These are phyloP conservation scores for Drosophila pegasa DNA, from an alignment of 2,888 invertebrate species.

Conservation along the genomic window DNA sequence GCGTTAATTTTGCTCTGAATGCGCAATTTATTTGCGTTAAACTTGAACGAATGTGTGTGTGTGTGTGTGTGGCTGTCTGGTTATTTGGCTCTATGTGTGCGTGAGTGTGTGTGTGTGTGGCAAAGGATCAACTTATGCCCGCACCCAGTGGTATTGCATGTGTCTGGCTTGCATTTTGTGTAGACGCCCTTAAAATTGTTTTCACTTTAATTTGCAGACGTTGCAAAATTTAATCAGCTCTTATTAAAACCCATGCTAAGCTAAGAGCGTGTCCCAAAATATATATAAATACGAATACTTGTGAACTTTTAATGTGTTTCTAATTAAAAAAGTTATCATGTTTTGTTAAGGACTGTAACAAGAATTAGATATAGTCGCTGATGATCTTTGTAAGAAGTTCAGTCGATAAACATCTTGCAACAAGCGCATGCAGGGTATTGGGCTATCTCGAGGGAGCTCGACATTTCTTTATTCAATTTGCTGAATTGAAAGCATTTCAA, in stretches of 20 bases:
- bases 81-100: constrained; percentile 10
- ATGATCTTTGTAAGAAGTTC: neutral
- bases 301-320: neutral
- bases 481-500: constrained; percentile 30
- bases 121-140: constrained; percentile 65
- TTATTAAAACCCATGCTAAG: constrained; percentile 24
- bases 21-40: constrained; percentile 81
- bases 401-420: too few species aligned
- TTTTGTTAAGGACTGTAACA: neutral
- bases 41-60: constrained; percentile 51
- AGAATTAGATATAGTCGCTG: neutral
- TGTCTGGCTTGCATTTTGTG: constrained; percentile 48
- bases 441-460: neutral
- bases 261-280: constrained; percentile 4
- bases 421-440: neutral
- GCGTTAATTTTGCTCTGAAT: constrained; percentile 78
- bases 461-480: constrained; percentile 8
- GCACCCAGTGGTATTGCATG: constrained; percentile 52
- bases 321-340: neutral
- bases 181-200: constrained; percentile 63
- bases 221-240: constrained; percentile 76
- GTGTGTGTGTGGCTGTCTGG: constrained; percentile 20
- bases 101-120: constrained; percentile 4
- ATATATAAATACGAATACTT: neutral
- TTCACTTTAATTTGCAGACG: constrained; percentile 77